Percentiles rank a stretch among this genome's conserved stretches.
phyloP scores from a whole-genome alignment of 2,113 vertebrate species.

The Plectropomus leopardus region DNA sequence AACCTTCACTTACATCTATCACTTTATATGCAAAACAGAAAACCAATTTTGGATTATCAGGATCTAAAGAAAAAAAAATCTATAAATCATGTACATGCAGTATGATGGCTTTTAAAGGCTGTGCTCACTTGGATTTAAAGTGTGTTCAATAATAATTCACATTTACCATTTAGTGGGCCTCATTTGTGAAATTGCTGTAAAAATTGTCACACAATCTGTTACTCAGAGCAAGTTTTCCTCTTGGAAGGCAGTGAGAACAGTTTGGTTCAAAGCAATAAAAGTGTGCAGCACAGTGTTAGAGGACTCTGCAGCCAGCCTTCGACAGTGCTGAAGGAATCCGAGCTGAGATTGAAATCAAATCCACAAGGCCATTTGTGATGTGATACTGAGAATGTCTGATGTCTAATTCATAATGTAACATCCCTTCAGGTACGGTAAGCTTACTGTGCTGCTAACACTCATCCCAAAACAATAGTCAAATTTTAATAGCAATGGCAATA shows the following conservation, averaged over 20 bases:
- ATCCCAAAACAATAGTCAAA: constrained; percentile 51
- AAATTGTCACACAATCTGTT: not conserved
- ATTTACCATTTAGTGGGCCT: not conserved
- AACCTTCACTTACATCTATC: constrained; percentile 38
- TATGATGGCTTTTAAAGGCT: not conserved
- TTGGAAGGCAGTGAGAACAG: not conserved
- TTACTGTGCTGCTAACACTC: constrained; percentile 10
- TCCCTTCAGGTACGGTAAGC: constrained; percentile 47
- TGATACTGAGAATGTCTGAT: constrained; percentile 53
- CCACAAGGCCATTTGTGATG: constrained; percentile 52
- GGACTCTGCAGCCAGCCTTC: constrained; percentile 37
- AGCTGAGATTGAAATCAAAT: constrained; percentile 66
- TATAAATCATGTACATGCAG: constrained; percentile 22
- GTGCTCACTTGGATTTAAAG: constrained; percentile 13
- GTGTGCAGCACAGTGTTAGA: not conserved
- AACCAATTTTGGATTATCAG: constrained; percentile 43
- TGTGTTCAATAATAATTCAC: constrained; percentile 33
- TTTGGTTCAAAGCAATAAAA: constrained; percentile 45
- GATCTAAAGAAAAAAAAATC: not conserved
- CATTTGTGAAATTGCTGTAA: constrained; percentile 25
- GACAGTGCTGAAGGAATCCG: constrained; percentile 33
- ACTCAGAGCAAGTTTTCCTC: not conserved
- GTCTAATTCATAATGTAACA: constrained; percentile 67
- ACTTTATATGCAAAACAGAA: constrained; percentile 48
- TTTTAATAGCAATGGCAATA: constrained; percentile 33